These are phyloP conservation scores for Hedychridium roseum DNA, from an alignment of 2,888 invertebrate genomes.

Conservation along the genomic window DNA sequence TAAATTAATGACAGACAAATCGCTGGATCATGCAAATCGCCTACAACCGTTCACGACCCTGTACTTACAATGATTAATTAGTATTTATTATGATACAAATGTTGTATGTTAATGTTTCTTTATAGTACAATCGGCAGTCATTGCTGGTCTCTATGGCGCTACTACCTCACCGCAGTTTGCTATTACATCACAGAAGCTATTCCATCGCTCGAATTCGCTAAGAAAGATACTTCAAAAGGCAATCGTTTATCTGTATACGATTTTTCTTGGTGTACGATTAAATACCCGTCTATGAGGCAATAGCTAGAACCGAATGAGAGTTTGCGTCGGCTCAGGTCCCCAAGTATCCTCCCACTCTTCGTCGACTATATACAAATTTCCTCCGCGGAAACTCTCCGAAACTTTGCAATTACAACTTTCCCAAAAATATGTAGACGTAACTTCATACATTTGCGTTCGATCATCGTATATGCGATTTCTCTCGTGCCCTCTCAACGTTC, in stretches of 20 bases:
- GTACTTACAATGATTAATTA: slow-evolving; percentile 43
- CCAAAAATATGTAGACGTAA: background rate
- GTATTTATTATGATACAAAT: slow-evolving; percentile 45
- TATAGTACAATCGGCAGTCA: slow-evolving; percentile 56
- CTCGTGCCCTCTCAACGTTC: background rate
- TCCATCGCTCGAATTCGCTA: background rate
- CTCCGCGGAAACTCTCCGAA: slow-evolving; percentile 30
- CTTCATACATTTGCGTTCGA: background rate
- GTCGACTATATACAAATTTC: slow-evolving; percentile 51
- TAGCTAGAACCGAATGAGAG: slow-evolving; percentile 25
- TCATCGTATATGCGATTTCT: slow-evolving; percentile 6
- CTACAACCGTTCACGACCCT: slow-evolving; percentile 32
- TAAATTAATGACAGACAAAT: background rate
- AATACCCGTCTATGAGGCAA: slow-evolving; percentile 21
- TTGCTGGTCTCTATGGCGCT: slow-evolving; percentile 56
- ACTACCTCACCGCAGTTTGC: slow-evolving; percentile 35
- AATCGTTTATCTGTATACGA: background rate
- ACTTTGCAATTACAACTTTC: slow-evolving; percentile 18
- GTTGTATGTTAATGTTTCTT: slow-evolving; percentile 44
- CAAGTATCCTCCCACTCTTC: slow-evolving; percentile 45
- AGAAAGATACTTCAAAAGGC: too few relatives aligned
- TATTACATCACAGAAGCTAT: slow-evolving; percentile 24
- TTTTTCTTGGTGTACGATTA: background rate
- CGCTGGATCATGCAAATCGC: slow-evolving; percentile 19
- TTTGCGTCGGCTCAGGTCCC: slow-evolving; percentile 54